These are phyloP conservation scores for Drosophila birchii DNA, from an alignment of 2,888 invertebrate genomes.

Conservation along the genomic window DNA sequence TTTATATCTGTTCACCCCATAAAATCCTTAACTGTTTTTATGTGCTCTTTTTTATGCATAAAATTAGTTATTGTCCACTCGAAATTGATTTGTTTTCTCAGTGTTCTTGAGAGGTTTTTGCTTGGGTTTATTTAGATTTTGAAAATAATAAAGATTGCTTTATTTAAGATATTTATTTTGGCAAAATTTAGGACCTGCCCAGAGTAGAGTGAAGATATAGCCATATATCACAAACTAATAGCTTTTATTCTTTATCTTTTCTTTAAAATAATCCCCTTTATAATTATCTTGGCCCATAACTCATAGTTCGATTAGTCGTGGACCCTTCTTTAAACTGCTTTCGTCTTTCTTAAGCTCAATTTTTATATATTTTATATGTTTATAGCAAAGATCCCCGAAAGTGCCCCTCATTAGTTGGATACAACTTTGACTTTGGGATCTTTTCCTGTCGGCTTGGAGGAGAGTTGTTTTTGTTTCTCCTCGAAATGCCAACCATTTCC, in stretches of 20 bases:
- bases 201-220: neutral
- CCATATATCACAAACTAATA: slow-evolving; percentile 9
- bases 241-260: neutral
- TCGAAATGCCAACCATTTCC: slow-evolving; percentile 75
- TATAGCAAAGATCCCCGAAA: slow-evolving; percentile 15
- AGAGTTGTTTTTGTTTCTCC: slow-evolving; percentile 58
- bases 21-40: slow-evolving; percentile 50
- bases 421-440: slow-evolving; percentile 34
- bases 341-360: neutral
- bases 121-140: neutral
- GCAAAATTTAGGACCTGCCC: neutral
- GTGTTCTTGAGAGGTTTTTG: neutral
- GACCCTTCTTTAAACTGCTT: slow-evolving; percentile 14
- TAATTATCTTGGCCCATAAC: slow-evolving; percentile 24
- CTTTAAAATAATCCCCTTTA: neutral
- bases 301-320: slow-evolving; percentile 22
- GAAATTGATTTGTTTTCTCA: slow-evolving; percentile 3
- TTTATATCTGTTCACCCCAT: neutral
- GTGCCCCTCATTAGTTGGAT: slow-evolving; percentile 37
- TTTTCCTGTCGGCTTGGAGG: slow-evolving; percentile 30
- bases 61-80: slow-evolving; percentile 15
- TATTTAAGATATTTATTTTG: neutral
- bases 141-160: neutral
- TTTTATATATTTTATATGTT: neutral
- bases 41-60: slow-evolving; percentile 62